phyloP scores from a whole-genome alignment of 1,140 invertebrate species.

The Drosophila oshimai region DNA sequence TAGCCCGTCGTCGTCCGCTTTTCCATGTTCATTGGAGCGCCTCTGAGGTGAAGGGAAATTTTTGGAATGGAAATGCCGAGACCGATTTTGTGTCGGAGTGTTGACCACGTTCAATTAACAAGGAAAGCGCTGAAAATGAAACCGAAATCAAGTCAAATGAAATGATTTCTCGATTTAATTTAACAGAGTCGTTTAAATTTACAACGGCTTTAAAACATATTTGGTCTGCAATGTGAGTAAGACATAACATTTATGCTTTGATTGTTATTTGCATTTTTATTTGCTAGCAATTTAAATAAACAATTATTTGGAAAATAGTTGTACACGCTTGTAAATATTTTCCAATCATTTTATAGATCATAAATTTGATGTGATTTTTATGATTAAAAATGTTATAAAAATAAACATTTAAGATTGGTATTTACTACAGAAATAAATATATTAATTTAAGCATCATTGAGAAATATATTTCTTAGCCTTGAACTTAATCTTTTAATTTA shows the following conservation, averaged over 20 bases:
- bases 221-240: background rate
- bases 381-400: too few species aligned
- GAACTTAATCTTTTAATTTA: background rate
- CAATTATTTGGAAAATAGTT: too few species aligned
- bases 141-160: conserved; percentile 35
- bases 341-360: too few species aligned
- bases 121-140: conserved; percentile 55
- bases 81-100: conserved; percentile 4
- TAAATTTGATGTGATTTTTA: too few species aligned
- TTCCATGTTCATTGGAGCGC: conserved; percentile 42
- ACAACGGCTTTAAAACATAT: background rate
- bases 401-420: too few species aligned
- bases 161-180: conserved; percentile 4
- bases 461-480: background rate
- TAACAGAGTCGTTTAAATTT: background rate
- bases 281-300: too few species aligned
- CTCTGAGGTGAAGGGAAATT: conserved; percentile 34
- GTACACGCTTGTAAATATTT: too few species aligned
- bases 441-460: too few species aligned
- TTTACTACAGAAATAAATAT: too few species aligned
- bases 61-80: conserved; percentile 8
- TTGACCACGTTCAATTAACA: conserved; percentile 61
- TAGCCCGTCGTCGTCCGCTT: conserved; percentile 14
- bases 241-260: too few species aligned
- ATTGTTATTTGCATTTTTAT: too few species aligned